These are phyloP conservation scores for Caenorhabditis doughertyi DNA, from an alignment of 2,888 invertebrate species.

Conservation along the genomic window DNA sequence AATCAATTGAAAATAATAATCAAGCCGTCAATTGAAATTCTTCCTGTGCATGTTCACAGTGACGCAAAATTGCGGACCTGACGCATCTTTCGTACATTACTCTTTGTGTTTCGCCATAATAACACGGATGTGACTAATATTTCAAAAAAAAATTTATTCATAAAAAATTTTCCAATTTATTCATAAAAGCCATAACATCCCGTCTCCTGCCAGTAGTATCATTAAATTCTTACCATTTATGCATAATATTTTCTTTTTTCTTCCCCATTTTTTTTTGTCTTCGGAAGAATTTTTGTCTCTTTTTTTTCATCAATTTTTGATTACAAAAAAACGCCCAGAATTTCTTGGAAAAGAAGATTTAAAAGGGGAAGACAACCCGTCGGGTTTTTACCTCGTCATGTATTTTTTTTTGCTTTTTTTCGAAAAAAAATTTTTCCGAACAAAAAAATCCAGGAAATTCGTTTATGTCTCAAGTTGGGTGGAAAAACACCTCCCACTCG, in stretches of 20 bases:
- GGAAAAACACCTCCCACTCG: background rate
- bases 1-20: too few species aligned
- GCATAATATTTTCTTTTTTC: slow-evolving; percentile 5
- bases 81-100: too few species aligned
- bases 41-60: too few species aligned
- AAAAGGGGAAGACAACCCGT: background rate
- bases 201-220: too few species aligned
- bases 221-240: slow-evolving; percentile 20
- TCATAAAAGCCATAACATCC: too few species aligned
- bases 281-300: background rate
- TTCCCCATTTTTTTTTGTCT: background rate
- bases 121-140: too few species aligned
- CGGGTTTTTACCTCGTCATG: background rate
- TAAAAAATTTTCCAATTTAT: too few species aligned
- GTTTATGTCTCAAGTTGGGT: background rate
- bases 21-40: too few species aligned
- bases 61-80: too few species aligned
- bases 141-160: too few species aligned
- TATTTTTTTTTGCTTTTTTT: background rate
- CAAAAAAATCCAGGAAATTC: background rate
- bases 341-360: background rate
- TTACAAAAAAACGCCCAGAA: background rate
- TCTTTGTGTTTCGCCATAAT: too few species aligned
- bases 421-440: background rate
- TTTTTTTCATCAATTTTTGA: slow-evolving; percentile 33